phyloP scores from a whole-genome alignment of 2,797 vertebrate species.

The Huso huso region DNA sequence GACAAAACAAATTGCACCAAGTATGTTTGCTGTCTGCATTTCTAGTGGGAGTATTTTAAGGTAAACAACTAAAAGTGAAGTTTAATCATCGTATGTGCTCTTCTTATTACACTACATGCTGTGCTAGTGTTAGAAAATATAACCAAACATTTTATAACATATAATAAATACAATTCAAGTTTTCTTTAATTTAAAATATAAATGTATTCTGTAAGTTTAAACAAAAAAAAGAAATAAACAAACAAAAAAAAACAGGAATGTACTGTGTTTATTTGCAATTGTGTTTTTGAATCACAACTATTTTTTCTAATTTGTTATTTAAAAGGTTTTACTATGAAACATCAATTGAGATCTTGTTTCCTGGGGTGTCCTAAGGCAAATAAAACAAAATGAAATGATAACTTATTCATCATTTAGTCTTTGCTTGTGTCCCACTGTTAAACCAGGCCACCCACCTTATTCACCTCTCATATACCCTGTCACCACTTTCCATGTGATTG shows the following conservation, averaged over 20 bases:
- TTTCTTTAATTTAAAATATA: no score
- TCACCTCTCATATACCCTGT: no score
- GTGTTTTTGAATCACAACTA: background rate
- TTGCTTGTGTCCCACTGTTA: background rate
- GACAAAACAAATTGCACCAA: conserved; percentile 20
- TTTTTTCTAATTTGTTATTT: background rate
- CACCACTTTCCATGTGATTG: no score
- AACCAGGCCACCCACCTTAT: conserved; percentile 32
- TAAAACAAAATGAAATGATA: background rate
- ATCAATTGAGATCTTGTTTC: conserved; percentile 26
- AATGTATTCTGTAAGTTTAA: no score
- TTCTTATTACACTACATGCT: no score
- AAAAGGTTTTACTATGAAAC: background rate
- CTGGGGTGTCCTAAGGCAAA: no score
- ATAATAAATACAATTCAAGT: no score
- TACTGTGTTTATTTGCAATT: background rate
- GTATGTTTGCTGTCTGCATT: conserved; percentile 18
- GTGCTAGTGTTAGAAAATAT: no score
- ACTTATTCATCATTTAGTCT: background rate
- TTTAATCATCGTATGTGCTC: no score
- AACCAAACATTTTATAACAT: no score
- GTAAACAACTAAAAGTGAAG: background rate
- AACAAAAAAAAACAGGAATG: no score
- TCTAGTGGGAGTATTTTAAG: background rate
- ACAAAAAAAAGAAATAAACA: background rate